Conservation (phyloP, 1,140 invertebrate species). For the Drosophila hydei region DNA sequence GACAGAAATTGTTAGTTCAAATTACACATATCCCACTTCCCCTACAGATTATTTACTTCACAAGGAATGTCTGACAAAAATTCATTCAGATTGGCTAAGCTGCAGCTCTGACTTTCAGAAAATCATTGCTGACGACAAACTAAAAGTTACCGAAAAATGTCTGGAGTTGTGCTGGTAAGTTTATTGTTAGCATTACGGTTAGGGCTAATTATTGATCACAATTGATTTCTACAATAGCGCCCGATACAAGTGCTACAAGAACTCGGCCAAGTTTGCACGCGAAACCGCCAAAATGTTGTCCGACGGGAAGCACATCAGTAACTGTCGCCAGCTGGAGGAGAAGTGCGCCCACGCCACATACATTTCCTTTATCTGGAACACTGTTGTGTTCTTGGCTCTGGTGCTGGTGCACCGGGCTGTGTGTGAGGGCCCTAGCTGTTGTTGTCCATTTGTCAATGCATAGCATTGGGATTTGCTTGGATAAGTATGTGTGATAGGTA, state of each 20-base stretch:
- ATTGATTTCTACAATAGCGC: conserved; percentile 73
- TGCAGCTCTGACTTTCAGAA: too few species aligned
- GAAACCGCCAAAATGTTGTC: conserved; percentile 81
- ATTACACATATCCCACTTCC: too few species aligned
- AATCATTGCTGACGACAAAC: too few species aligned
- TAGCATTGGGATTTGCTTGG: conserved; percentile 53
- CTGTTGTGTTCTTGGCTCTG: conserved; percentile 20
- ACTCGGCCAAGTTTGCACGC: conserved; percentile 76
- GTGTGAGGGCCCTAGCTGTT: conserved; percentile 15
- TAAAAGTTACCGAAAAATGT: too few species aligned
- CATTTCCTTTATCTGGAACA: conserved; percentile 14
- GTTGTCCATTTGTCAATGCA: conserved; percentile 61
- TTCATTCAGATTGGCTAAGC: too few species aligned
- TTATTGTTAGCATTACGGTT: background rate
- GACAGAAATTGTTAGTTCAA: too few species aligned
- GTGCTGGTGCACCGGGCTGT: conserved; percentile 16
- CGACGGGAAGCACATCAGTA: conserved; percentile 76
- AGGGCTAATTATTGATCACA: background rate
- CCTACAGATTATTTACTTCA: too few species aligned
- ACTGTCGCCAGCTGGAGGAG: conserved; percentile 69
- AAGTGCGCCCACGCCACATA: conserved; percentile 45
- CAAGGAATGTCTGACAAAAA: too few species aligned
- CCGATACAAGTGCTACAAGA: conserved; percentile 76
- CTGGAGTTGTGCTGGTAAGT: conserved; percentile 47
- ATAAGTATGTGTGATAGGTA: conserved; percentile 46